Conservation (phyloP, 2,113 vertebrate genomes). For the Actenoides hombroni region DNA sequence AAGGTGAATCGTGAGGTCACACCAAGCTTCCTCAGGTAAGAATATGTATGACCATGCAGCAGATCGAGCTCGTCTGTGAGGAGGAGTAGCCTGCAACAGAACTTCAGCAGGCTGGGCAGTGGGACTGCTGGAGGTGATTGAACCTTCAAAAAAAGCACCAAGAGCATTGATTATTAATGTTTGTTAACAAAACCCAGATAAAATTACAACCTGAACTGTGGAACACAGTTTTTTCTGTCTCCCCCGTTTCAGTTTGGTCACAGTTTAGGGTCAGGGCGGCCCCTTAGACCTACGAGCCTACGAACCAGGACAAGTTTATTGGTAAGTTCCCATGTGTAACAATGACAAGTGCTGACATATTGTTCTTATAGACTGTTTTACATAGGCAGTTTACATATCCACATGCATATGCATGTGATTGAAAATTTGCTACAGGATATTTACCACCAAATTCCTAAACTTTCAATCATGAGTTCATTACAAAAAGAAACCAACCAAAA, state of each 20-base stretch:
- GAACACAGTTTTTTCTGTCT: background rate
- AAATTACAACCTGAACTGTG: background rate
- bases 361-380: background rate
- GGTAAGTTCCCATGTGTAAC: background rate
- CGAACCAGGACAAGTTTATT: background rate
- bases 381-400: background rate
- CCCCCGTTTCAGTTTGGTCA: background rate
- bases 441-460: background rate
- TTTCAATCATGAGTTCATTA: background rate
- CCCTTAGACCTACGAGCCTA: too few species aligned
- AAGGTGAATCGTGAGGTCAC: conserved; percentile 96
- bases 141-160: conserved; percentile 77
- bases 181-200: background rate
- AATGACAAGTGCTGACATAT: background rate
- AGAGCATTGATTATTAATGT: background rate
- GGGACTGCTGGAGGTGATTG: conserved; percentile 98
- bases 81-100: conserved; percentile 93
- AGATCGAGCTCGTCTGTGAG: conserved; percentile 92
- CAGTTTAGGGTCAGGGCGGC: too few species aligned
- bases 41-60: conserved; percentile 99
- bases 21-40: conserved; percentile 97
- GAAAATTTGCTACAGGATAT: background rate
- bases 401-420: accelerated
- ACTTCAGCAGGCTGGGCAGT: conserved; percentile 98
- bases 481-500: background rate